Percentiles rank a stretch among this genome's conserved stretches.
Conservation (phyloP, 1,140 invertebrate species). For the Anadara kagoshimensis region DNA sequence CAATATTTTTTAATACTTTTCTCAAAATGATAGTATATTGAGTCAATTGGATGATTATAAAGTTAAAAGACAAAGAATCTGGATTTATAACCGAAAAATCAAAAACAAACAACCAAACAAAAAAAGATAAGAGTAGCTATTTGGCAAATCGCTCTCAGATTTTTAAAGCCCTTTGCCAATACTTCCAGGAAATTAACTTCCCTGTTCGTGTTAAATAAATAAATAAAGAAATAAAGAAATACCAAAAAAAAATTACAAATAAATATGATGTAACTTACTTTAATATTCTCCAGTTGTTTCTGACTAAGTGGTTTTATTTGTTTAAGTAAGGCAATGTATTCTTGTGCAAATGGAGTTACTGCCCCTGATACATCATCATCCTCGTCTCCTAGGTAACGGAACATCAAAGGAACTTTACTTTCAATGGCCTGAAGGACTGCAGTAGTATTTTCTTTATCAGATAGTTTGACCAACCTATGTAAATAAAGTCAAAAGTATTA, state of each 20-base stretch:
- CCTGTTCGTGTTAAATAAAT: too few relatives aligned
- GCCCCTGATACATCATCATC: conserved; percentile 78
- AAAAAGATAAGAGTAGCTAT: too few relatives aligned
- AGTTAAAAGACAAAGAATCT: neutral
- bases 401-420: conserved; percentile 75
- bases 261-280: conserved; percentile 66
- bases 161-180: too few relatives aligned
- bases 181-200: too few relatives aligned
- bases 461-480: conserved; percentile 61
- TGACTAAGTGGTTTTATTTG: conserved; percentile 59
- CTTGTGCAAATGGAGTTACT: conserved; percentile 76
- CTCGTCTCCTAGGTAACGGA: conserved; percentile 77
- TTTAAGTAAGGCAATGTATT: conserved; percentile 77
- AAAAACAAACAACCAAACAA: neutral
- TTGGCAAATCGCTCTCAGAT: too few relatives aligned
- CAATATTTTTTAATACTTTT: too few relatives aligned
- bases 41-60: neutral
- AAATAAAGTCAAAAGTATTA: too few relatives aligned
- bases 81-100: neutral
- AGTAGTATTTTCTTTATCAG: conserved; percentile 64
- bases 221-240: neutral
- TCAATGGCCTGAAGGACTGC: conserved; percentile 74
- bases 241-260: neutral
- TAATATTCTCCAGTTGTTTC: conserved; percentile 70
- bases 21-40: too few relatives aligned